Evolutionary conservation across 2,797 vertebrate genomes (phyloP), one percentile per base, ranked within the genome.

Genomic region (Synaphobranchus kaupii): DNA sequence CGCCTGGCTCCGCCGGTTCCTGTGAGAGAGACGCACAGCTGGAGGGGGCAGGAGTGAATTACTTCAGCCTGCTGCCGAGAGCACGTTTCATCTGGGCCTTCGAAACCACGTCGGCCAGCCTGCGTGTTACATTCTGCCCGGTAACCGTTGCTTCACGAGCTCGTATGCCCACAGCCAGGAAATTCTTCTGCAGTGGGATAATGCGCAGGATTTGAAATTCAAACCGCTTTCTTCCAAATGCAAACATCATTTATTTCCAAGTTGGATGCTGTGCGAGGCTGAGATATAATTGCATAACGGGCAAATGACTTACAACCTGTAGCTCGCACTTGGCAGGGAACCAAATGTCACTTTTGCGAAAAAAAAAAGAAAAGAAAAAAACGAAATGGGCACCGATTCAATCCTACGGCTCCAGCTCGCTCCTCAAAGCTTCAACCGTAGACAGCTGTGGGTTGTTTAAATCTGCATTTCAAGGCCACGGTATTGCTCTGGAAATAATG

Each of bases 391-490:
- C 76, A 44, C 39, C 0, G 22, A 22, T 80, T 80, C 76, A 80
- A 80, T 39, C 76, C 39, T 9, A 1, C 5, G 39, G 76, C 76
- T 80, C 76, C 34, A 80, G 17, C 34, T 47, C 44, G 15, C 15
- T 44, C 47, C 76, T 47, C 22, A 80, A 80, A 80, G 7, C 17
- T 3, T 80, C 76, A 80, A 25, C 76, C 39, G 17, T 34, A 47
- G 76, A 80, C 76, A 80, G 76, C 76, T 80, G 76, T 15, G 20
- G 44, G 76, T 44, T 22, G 39, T 80, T 80, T 44, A 80, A 80
- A 80, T 80, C 76, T 47, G 76, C 76, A 80, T 80, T 80, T 44
- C 76, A 44, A 80, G 44, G 76, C 76, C 76, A 47, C 17, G 34
- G 76, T 4, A 22, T 47, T 25, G 39, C 39, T 44, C 39, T 25